Base-by-base conservation (phyloP, 1,140 invertebrate genomes). In the Himalopsyche phryganea region DNA sequence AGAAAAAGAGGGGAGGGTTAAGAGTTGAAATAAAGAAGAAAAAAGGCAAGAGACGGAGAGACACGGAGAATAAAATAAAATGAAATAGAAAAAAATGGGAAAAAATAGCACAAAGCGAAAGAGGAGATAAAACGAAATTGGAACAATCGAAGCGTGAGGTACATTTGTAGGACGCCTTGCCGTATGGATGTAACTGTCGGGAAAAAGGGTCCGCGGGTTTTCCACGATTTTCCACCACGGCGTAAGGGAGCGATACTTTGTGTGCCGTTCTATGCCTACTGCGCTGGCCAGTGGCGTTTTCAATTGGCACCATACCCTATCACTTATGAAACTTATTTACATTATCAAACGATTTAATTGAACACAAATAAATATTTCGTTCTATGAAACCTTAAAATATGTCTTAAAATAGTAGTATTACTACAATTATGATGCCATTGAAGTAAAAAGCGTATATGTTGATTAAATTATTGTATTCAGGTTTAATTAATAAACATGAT, bases 91-190 rank as follows among this genome's bases (percentile, higher is more conserved):
- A 74, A 75, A 76, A 76, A 71, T 71, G 70, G 67, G 47, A 70
- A 71, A 74, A 76, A 74, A 74, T 73, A 77, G 71, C 66, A 74
- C 72, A 75, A 76, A 76, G 74, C 69, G 72, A 71, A 60, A 71
- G 73, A 58, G 69, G 68, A 74, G 71, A 75, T 73, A 75, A 75
- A 72, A 71, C 69, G 72, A 71, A 74, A 77, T 74, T 74, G 72
- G 67, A 78, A 72, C 68, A 72, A 75, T 75, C 72, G 74, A 69
- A 71, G 73, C 71, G 73, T 66, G 67, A 65, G 67, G 65, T 67
- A 68, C 68, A 67, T 63, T 66, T 68, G 72, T 71, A 68, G 73
- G 69, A 58, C 40, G 60, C 38, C n/a, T 20, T 40, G 41, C 38
- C 18, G 19, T 13, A 44, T 51, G 44, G 50, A 52, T 55, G 49